Percentiles rank a stretch among this genome's conserved stretches.
phyloP scores from a whole-genome alignment of 2,113 vertebrate genomes.

The Pungitius pungitius region DNA sequence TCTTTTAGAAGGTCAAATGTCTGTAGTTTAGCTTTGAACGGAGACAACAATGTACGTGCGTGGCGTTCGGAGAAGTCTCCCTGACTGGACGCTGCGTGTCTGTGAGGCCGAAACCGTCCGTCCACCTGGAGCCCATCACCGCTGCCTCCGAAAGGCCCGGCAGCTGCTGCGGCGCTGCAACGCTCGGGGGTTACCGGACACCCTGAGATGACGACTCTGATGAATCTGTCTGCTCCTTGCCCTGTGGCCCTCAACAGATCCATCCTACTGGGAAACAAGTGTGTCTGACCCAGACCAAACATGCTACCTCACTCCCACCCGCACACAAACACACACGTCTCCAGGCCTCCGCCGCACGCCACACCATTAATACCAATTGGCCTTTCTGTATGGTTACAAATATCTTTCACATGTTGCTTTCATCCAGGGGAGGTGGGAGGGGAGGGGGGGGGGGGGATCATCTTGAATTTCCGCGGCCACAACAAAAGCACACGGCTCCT shows the following conservation, averaged over 20 bases:
- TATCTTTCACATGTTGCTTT: constrained; percentile 72
- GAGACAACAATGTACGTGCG: not conserved
- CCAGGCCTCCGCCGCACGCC: constrained; percentile 54
- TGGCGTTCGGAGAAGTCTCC: not conserved
- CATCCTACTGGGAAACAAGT: constrained; percentile 82
- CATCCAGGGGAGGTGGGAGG: too few species aligned
- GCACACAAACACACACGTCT: constrained; percentile 47
- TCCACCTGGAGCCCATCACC: constrained; percentile 83
- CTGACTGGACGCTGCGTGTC: constrained; percentile 11
- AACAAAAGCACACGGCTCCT: constrained; percentile 65
- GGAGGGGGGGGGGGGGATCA: too few species aligned
- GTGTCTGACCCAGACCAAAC: constrained; percentile 76
- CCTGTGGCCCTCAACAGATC: constrained; percentile 83
- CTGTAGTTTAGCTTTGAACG: not conserved
- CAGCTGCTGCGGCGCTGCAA: constrained; percentile 78
- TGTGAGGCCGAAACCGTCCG: constrained; percentile 22
- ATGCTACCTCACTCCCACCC: constrained; percentile 46
- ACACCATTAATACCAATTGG: constrained; percentile 76
- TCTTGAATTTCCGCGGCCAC: constrained; percentile 62
- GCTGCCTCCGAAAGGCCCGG: constrained; percentile 57
- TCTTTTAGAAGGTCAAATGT: not conserved
- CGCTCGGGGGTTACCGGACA: constrained; percentile 80
- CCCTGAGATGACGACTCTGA: constrained; percentile 78
- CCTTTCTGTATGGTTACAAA: constrained; percentile 71
- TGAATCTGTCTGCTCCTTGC: constrained; percentile 81